Conservation (phyloP, 2,113 vertebrate species). For the Acanthochromis polyacanthus region DNA sequence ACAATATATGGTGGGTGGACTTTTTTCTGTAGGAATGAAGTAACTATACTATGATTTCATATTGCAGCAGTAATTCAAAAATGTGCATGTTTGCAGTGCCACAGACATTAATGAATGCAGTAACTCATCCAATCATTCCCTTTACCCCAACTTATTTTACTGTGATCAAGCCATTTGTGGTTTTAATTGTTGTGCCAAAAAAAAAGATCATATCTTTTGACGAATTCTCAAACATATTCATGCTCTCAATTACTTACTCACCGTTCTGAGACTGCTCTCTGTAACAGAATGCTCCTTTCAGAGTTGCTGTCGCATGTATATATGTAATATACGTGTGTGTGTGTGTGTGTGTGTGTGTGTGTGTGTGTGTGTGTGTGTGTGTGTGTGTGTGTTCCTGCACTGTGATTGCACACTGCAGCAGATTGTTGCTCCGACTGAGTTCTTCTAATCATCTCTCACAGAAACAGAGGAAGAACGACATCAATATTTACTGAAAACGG, state of each 20-base stretch:
- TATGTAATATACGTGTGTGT: not conserved
- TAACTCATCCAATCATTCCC: not conserved
- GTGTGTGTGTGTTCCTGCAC: constrained; percentile 8
- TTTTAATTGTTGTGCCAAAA: not conserved
- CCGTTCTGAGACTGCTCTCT: not conserved
- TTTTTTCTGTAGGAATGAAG: too few relatives aligned
- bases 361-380: too few relatives aligned
- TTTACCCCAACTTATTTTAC: too few relatives aligned
- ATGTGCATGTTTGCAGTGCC: not conserved
- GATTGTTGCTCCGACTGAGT: constrained; percentile 50
- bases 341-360: too few relatives aligned
- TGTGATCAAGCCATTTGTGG: not conserved
- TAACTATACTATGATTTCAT: too few relatives aligned
- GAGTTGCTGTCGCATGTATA: constrained; percentile 33
- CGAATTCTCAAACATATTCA: not conserved
- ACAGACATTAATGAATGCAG: not conserved
- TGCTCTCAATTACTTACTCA: constrained; percentile 12
- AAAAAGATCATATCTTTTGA: not conserved
- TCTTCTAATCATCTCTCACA: constrained; percentile 74
- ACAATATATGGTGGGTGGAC: too few relatives aligned
- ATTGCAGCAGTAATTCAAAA: too few relatives aligned
- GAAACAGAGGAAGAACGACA: constrained; percentile 76
- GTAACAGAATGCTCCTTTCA: constrained; percentile 12
- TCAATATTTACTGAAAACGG: constrained; percentile 83
- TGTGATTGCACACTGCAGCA: constrained; percentile 54